phyloP scores from a whole-genome alignment of 1,140 invertebrate genomes.

The Spodoptera frugiperda region DNA sequence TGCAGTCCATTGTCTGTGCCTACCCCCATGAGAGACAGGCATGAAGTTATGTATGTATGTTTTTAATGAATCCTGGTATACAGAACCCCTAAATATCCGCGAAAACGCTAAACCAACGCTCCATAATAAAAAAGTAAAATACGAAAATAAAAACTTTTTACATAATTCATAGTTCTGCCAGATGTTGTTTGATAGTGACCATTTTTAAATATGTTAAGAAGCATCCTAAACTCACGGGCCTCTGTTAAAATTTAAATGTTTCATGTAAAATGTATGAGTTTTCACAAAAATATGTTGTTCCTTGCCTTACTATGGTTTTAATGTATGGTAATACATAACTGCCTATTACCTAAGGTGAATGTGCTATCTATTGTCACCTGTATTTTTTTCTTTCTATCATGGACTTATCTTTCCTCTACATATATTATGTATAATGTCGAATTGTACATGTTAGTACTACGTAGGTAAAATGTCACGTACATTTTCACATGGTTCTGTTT shows the following conservation, averaged over 20 bases:
- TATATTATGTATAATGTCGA: too few relatives aligned
- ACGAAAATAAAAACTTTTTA: background rate
- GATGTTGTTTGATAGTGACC: conserved; percentile 31
- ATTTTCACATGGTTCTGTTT: too few relatives aligned
- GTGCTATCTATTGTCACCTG: conserved; percentile 45
- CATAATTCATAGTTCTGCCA: conserved; percentile 37
- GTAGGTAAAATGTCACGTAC: too few relatives aligned
- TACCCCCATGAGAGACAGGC: too few relatives aligned
- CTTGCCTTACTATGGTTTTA: conserved; percentile 46
- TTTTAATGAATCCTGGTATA: background rate
- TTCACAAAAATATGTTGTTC: conserved; percentile 42
- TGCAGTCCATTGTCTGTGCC: too few relatives aligned
- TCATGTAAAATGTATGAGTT: conserved; percentile 33
- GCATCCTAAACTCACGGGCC: background rate
- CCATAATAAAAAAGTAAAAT: background rate
- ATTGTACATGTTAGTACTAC: too few relatives aligned
- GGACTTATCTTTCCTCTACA: too few relatives aligned
- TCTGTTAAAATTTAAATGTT: conserved; percentile 28
- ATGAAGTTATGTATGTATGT: too few relatives aligned
- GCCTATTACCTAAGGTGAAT: conserved; percentile 48
- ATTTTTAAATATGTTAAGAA: background rate
- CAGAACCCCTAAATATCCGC: background rate
- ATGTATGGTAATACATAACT: conserved; percentile 48
- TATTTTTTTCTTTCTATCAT: conserved; percentile 32
- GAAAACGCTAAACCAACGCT: background rate